Percentiles rank a stretch among this genome's conserved stretches.
phyloP scores from a whole-genome alignment of 2,797 vertebrate genomes.

The Tauraco hartlaubi region DNA sequence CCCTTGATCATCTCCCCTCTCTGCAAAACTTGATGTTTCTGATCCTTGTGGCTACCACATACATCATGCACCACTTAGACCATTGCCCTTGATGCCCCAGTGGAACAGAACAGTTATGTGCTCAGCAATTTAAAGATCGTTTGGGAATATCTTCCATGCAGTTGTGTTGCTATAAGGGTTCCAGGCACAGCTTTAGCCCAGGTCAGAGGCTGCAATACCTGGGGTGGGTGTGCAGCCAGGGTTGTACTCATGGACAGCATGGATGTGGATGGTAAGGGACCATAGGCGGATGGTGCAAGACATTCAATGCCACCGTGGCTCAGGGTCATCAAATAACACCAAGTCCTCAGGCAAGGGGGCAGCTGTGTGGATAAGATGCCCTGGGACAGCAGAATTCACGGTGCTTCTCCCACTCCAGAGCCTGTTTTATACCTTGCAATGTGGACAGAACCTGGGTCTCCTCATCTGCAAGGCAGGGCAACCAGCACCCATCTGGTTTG shows the following conservation, averaged over 20 bases:
- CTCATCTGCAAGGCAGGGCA: neutral
- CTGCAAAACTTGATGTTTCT: neutral
- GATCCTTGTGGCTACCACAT: neutral
- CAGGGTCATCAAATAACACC: neutral
- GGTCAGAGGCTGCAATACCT: neutral
- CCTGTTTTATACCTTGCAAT: neutral
- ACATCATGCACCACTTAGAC: fast-evolving
- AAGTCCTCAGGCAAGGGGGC: neutral
- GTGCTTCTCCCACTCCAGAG: neutral
- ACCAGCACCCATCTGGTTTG: neutral
- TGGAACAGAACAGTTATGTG: neutral
- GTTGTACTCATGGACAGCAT: neutral
- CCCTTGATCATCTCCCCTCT: neutral
- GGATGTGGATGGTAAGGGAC: neutral
- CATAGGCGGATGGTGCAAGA: neutral
- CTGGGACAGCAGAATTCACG: neutral
- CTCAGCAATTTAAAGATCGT: neutral
- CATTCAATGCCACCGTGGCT: neutral
- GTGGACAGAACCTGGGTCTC: neutral
- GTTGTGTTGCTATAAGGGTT: neutral
- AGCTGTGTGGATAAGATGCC: neutral
- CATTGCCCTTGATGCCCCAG: neutral
- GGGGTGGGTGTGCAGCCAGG: neutral
- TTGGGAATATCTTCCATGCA: neutral
- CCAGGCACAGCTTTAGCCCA: neutral